A percentile compares a stretch with the other conserved stretches of the same genome.
These are phyloP conservation scores for Otus scops DNA, from an alignment of 2,797 vertebrate species.

Conservation along the genomic window DNA sequence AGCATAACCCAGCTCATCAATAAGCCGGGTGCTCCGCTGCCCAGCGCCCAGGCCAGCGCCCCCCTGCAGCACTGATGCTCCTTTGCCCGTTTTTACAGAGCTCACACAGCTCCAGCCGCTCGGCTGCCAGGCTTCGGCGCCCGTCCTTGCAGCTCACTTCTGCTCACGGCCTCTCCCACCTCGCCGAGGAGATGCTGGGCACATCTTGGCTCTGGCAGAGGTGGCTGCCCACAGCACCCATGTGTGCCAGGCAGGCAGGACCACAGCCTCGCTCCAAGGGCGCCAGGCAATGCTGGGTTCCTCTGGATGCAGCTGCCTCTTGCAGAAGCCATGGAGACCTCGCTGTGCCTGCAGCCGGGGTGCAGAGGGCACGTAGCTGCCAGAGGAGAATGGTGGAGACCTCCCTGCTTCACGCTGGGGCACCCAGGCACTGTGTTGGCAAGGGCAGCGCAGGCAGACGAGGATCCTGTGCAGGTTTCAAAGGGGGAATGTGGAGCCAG, in stretches of 20 bases:
- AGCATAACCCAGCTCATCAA: not conserved
- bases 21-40: not conserved
- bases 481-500: not conserved
- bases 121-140: not conserved
- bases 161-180: not conserved
- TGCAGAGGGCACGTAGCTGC: not conserved
- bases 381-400: not conserved
- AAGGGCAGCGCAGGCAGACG: not conserved
- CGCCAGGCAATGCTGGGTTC: fast-evolving
- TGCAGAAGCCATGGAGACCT: not conserved
- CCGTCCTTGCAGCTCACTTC: fast-evolving
- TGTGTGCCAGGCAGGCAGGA: fast-evolving
- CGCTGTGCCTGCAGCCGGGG: fast-evolving
- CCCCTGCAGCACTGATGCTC: not conserved
- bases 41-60: not conserved
- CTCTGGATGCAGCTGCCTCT: not conserved
- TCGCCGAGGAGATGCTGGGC: fast-evolving
- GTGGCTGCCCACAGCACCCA: too few relatives aligned
- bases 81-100: fast-evolving
- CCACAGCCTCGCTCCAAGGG: not conserved
- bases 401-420: fast-evolving
- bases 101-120: fast-evolving
- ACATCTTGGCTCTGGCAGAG: not conserved
- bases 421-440: not conserved
- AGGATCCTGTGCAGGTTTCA: not conserved